Base-by-base conservation (phyloP, 2,888 invertebrate genomes). In the Drosophila nr. medialis region DNA sequence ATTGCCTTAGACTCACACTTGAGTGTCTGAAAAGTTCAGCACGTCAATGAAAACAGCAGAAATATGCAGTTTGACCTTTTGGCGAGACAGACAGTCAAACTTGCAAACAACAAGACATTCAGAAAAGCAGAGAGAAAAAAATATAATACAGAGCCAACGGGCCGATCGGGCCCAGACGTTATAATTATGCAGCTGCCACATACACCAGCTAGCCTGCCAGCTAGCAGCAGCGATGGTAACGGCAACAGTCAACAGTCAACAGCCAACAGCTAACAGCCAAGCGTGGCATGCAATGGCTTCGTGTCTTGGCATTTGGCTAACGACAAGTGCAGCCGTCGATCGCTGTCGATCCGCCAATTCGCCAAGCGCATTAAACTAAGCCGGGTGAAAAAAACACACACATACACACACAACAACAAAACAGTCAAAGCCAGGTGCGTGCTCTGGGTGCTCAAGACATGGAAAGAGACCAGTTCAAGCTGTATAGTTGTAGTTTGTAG, bases 131-230 rank as follows among this genome's bases (percentile, higher is more conserved):
- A 15, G 45, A 49, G 13, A 42, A 59, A 34, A 40, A 54, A 58
- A 40, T 13, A 38, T 75, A 80, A 60, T 68, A 58, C 53, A 51
- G 10, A 70, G 81, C 70, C 71, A 88, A 66, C 75, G 82, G 88
- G 83, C 71, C 86, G 86, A 72, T 82, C 59, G 66, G 56, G 77
- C 72, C 72, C 90, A 86, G 85, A 86, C 85, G 81, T 90, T 86
- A 89, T 85, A 86, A 86, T 86, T 86, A 86, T 85, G 90, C 85
- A 85, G 85, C 90, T 85, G 85, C 87, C 89, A 77, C 83, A 90
- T 88, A 83, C 81, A 73, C 75, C 70, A 62, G 36, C 34, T 48
- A 62, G 29, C 45, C 38, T 40, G 40, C n/a, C 45, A 42, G 27
- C 13, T 29, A 29, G 29, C 29, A 48, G 24, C 42, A 10, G 34